Evolutionary conservation across 2,888 invertebrate species (phyloP).

Genomic region (Polymixis flavicincta): DNA sequence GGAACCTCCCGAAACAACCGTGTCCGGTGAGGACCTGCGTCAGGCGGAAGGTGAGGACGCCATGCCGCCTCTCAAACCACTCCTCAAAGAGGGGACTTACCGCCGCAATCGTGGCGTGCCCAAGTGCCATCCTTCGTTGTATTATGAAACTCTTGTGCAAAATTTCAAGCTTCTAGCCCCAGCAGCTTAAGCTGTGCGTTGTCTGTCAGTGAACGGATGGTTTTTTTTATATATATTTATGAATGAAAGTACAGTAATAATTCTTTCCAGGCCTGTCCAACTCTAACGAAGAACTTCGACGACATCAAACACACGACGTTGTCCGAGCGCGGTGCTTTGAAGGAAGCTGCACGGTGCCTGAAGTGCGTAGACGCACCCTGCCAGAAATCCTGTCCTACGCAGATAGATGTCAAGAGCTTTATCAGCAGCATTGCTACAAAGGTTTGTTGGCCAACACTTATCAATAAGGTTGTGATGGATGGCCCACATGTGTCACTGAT

Average conservation of each 20-base stretch:
- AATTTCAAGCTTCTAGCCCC: not conserved
- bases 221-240: too few species aligned
- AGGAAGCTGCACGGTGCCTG: slow-evolving; percentile 96
- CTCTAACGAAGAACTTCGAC: slow-evolving; percentile 96
- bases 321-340: slow-evolving; percentile 98
- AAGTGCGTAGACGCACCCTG: slow-evolving; percentile 99
- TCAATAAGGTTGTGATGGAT: too few species aligned
- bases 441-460: slow-evolving; percentile 76
- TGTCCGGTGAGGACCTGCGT: too few species aligned
- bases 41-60: too few species aligned
- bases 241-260: not conserved
- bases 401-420: slow-evolving; percentile 98
- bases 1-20: too few species aligned
- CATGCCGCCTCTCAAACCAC: too few species aligned
- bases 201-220: not conserved
- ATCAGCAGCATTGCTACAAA: slow-evolving; percentile 99
- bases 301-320: slow-evolving; percentile 99
- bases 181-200: not conserved
- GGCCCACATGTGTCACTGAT: too few species aligned
- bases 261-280: slow-evolving; percentile 91
- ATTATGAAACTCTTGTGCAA: not conserved
- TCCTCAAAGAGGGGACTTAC: too few species aligned
- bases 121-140: too few species aligned
- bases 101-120: too few species aligned
- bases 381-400: slow-evolving; percentile 99